Base-by-base conservation (phyloP, 2,797 vertebrate genomes). In the Acipenser oxyrinchus region DNA sequence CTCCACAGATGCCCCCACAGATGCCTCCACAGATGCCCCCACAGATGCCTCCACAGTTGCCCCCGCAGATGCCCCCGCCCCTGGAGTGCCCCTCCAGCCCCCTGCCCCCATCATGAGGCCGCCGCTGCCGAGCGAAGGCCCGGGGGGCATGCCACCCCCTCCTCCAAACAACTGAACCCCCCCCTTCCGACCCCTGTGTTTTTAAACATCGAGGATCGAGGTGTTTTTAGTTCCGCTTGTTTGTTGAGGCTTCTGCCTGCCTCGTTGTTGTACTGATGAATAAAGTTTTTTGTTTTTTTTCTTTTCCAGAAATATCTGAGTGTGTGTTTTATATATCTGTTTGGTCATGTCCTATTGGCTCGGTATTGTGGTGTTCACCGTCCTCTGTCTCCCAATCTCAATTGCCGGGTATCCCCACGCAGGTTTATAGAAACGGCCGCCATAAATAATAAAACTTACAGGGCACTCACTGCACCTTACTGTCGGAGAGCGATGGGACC, bases 81-180 rank as follows among this genome's bases (percentile, higher is more conserved):
- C 78, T 0, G 75, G 66, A 0, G 76, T 80, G 6, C 82, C 82
- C 86, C 82, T 51, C 88, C 89, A 58, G 83, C 90, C 62, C 79
- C 50, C 86, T 93, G 67, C 91, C 91, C 55, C 85, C 0, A 89
- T 86, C 88, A 78, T 97, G 87, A 89, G 94, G 52, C 95, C 95
- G 0, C 95, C 94, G 0, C 89, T 95, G 12, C 94, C 93, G n/a
- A 68, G 80, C 0, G 88, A 91, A 51, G 88, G 87, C 11, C 90
- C 94, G 0, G 88, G 86, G 37, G 77, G 79, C 57, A 88, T 95
- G n/a, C 86, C 88, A 0, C 90, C 88, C 0, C 87, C 86, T 0
- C 91, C 78, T 51, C 89, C 82, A 63, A 83, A 71, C 80, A 90
- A 89, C 74, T 95, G 82, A 94, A 69, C 52, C 49, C 51, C 50